Conservation (phyloP, 2,113 vertebrate genomes). For the Chloropsis cyanopogon region DNA sequence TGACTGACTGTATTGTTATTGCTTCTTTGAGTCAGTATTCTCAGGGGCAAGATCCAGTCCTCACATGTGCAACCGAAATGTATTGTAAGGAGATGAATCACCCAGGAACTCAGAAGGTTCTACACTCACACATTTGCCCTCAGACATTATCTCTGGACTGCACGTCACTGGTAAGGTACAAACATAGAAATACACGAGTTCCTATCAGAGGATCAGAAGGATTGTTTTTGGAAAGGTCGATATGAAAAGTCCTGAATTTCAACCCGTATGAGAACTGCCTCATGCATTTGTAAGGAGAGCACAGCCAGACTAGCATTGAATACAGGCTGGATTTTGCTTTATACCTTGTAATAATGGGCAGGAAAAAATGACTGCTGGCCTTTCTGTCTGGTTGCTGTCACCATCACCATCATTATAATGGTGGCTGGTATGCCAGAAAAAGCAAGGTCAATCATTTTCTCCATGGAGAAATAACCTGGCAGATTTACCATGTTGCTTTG, state of each 20-base stretch:
- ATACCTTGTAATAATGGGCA: constrained; percentile 48
- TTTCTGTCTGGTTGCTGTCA: constrained; percentile 37
- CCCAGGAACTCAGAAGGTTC: neutral
- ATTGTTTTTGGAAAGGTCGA: neutral
- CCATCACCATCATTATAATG: constrained; percentile 31
- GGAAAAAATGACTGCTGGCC: constrained; percentile 53
- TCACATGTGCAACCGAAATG: constrained; percentile 4
- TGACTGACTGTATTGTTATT: constrained; percentile 17
- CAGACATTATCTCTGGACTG: neutral
- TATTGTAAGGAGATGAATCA: constrained; percentile 22
- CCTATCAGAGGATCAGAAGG: neutral
- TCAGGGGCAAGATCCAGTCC: constrained; percentile 19
- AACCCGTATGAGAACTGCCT: neutral
- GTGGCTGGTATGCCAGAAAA: constrained; percentile 38
- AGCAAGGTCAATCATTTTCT: constrained; percentile 52
- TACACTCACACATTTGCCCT: neutral
- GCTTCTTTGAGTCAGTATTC: constrained; percentile 19
- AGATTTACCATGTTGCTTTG: constrained; percentile 9
- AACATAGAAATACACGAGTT: neutral
- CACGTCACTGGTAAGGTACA: neutral
- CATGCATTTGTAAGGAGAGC: neutral
- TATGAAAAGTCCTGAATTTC: neutral
- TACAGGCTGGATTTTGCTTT: constrained; percentile 22
- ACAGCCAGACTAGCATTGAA: neutral
- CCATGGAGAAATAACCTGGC: constrained; percentile 33